Base-by-base conservation (phyloP, 2,113 vertebrate genomes). In the Noturus placidus region DNA sequence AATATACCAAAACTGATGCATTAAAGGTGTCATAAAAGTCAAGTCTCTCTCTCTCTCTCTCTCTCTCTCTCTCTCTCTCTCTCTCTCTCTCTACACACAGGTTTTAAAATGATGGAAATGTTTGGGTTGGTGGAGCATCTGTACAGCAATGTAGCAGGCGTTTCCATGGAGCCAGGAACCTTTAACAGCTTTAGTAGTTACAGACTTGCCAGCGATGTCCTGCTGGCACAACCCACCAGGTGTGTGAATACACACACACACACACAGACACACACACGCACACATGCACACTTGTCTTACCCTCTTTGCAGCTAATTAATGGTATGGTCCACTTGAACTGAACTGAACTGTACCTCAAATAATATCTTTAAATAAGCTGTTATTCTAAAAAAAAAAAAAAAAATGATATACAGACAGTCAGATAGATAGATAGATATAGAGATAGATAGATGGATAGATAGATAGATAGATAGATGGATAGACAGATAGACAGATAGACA, bases 101-200 rank as follows among this genome's bases (percentile, higher is more conserved):
- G 98, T 70, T 99, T 99, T 95, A 96, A 96, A 89, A 99, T 99
- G 98, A 99, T 99, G 98, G 98, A 99, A 92, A 95, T 97, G 94
- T 99, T 99, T 88, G 97, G 98, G 17, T 95, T 99, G 90, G 93
- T 97, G 90, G 97, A 98, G 92, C 95, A 96, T 84, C 96, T 95
- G 8, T 99, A 98, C 93, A 95, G 96, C 79, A 92, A 93, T 27
- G 89, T 99, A 57, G 89, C 97, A 42, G 97, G 98, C 0, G 96
- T 99, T 84, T 99, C 98, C 50, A 96, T 99, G 97, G 97, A 97
- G 67, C 97, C 98, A 0, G 98, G 98, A 19, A 99, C 98, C 72
- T 99, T 99, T 93, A 99, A 99, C 91, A 94, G 96, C 77, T 99
- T 96, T 90, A 95, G 96, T 0, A 96, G 97, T 83, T 99, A 97